These are phyloP conservation scores for Odontocerum albicorne DNA, from an alignment of 2,888 invertebrate genomes.

Conservation along the genomic window DNA sequence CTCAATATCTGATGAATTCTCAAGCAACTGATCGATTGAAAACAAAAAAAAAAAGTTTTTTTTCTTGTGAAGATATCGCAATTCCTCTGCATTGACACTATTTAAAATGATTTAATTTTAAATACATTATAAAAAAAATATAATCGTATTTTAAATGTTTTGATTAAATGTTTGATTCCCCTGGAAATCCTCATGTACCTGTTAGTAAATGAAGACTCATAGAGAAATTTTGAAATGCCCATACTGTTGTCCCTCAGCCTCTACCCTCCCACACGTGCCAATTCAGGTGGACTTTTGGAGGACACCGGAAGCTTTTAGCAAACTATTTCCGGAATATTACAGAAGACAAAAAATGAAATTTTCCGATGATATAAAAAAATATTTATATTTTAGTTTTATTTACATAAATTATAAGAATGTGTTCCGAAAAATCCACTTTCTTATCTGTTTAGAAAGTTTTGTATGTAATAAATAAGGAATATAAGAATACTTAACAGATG, in stretches of 20 bases:
- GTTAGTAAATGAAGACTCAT: constrained; percentile 25
- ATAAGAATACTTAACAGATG: no score
- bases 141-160: no score
- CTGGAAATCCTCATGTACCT: constrained; percentile 13
- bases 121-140: no score
- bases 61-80: no score
- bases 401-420: no score
- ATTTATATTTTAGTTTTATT: no score
- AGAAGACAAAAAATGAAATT: constrained; percentile 21
- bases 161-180: constrained; percentile 2
- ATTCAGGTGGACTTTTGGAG: constrained; percentile 23
- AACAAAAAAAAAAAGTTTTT: no score
- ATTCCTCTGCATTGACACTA: no score
- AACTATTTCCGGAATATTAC: background rate
- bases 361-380: constrained; percentile 13
- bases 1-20: no score
- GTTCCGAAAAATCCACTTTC: background rate
- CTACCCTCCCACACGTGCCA: constrained; percentile 32
- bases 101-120: no score
- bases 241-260: constrained; percentile 17
- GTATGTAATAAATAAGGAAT: background rate
- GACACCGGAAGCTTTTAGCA: constrained; percentile 23
- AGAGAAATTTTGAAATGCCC: constrained; percentile 35
- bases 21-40: no score
- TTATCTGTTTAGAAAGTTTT: background rate